phyloP scores from a whole-genome alignment of 1,140 invertebrate species.

The Pararge aegeria region DNA sequence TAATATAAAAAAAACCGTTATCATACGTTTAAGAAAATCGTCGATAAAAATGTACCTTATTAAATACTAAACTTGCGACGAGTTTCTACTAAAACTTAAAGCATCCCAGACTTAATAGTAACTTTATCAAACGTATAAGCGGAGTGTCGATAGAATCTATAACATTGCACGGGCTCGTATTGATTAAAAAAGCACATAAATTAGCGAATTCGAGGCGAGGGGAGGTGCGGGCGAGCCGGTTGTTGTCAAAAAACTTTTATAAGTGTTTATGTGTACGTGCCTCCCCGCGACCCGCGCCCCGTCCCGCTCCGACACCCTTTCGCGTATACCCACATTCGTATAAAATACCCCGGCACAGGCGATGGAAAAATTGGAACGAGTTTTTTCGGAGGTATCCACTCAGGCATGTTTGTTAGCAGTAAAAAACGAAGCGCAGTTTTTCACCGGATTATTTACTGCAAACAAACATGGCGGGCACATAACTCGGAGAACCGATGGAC shows the following conservation, averaged over 20 bases:
- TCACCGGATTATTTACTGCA: too few species aligned
- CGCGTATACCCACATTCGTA: conserved; percentile 72
- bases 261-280: conserved; percentile 77
- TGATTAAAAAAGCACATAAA: conserved; percentile 80
- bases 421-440: too few species aligned
- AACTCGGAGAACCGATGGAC: too few species aligned
- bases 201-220: conserved; percentile 70
- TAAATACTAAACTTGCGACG: too few species aligned
- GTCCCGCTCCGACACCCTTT: conserved; percentile 67
- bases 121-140: conserved; percentile 4
- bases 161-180: conserved; percentile 54
- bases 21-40: too few species aligned
- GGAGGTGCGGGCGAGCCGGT: conserved; percentile 40
- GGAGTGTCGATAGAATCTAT: conserved; percentile 59
- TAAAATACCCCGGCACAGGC: conserved; percentile 60
- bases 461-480: too few species aligned
- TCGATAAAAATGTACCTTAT: too few species aligned
- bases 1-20: too few species aligned
- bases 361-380: conserved; percentile 8
- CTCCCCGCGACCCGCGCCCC: conserved; percentile 25
- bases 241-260: conserved; percentile 79
- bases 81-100: too few species aligned
- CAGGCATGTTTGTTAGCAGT: too few species aligned
- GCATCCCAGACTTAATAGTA: too few species aligned
- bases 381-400: too few species aligned